Conservation (phyloP, 2,797 vertebrate species). For the Pachyuromys duprasi region DNA sequence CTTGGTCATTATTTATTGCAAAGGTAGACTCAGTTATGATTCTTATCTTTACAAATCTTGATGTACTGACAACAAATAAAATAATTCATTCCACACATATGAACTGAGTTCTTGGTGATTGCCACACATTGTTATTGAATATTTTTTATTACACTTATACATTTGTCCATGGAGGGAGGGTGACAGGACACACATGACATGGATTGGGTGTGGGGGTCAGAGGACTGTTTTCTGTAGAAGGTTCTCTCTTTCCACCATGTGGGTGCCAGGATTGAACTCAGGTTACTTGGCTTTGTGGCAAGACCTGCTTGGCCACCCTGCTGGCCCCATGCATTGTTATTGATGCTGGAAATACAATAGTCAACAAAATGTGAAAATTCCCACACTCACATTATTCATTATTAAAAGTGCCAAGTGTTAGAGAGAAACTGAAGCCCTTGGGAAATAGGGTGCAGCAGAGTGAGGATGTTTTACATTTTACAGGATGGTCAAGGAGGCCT, state of each 20-base stretch:
- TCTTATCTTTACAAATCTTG: neutral
- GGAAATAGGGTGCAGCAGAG: neutral
- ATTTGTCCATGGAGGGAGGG: neutral
- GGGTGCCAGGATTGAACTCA: neutral
- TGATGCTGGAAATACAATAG: neutral
- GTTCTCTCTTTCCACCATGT: neutral
- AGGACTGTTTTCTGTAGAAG: neutral
- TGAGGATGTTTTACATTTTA: neutral
- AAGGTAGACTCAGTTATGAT: neutral
- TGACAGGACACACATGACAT: neutral
- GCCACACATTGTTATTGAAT: neutral
- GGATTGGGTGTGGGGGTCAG: neutral
- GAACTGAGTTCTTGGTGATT: neutral
- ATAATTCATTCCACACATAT: neutral
- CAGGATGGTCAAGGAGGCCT: neutral
- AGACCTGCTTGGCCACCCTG: neutral
- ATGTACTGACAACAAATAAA: neutral
- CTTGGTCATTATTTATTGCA: neutral
- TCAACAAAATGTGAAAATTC: neutral
- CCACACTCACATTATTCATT: neutral
- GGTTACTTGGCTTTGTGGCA: neutral
- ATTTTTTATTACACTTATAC: neutral
- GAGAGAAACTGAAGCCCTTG: slow-evolving; percentile 7
- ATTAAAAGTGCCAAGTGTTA: neutral
- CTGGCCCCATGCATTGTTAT: neutral